Percentiles rank a stretch among this genome's conserved stretches.
Conservation (phyloP, 2,888 invertebrate genomes). For the Eledona agricola region DNA sequence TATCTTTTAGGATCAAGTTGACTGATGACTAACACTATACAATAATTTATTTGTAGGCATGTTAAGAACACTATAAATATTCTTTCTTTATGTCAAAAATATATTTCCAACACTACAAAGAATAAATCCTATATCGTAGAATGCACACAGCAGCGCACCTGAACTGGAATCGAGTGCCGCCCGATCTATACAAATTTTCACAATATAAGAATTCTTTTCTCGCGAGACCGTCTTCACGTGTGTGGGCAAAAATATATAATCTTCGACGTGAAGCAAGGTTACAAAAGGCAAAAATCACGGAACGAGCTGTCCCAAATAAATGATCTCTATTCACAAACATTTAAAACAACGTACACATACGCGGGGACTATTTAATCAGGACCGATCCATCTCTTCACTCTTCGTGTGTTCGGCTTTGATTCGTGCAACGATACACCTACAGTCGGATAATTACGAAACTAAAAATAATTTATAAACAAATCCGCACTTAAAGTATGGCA, state of each 20-base stretch:
- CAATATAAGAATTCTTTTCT: conserved; percentile 37
- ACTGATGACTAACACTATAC: conserved; percentile 58
- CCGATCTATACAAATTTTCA: conserved; percentile 27
- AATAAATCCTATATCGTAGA: conserved; percentile 46
- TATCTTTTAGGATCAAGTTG: conserved; percentile 52
- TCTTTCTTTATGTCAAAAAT: conserved; percentile 59
- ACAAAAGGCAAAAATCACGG: conserved; percentile 57
- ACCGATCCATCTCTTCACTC: conserved; percentile 17
- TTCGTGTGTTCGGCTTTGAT: conserved; percentile 26
- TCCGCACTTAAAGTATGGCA: conserved; percentile 36
- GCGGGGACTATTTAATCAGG: conserved; percentile 12
- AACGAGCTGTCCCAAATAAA: conserved; percentile 43
- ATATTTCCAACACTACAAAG: conserved; percentile 59
- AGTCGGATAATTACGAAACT: conserved; percentile 7
- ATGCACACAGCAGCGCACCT: conserved; percentile 47
- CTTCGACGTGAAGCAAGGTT: conserved; percentile 54
- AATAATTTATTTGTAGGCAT: conserved; percentile 58
- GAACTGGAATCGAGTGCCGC: conserved; percentile 24
- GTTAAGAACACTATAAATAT: conserved; percentile 60
- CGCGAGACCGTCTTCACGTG: conserved; percentile 46
- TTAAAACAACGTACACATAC: conserved; percentile 29
- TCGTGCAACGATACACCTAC: conserved; percentile 37
- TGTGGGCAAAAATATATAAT: conserved; percentile 54
- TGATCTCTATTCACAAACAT: conserved; percentile 44
- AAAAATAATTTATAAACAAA: conserved; percentile 33